Evolutionary conservation across 2,113 vertebrate species (phyloP), one percentile per base, ranked within the genome.

Genomic region (Brachirus orientalis): DNA sequence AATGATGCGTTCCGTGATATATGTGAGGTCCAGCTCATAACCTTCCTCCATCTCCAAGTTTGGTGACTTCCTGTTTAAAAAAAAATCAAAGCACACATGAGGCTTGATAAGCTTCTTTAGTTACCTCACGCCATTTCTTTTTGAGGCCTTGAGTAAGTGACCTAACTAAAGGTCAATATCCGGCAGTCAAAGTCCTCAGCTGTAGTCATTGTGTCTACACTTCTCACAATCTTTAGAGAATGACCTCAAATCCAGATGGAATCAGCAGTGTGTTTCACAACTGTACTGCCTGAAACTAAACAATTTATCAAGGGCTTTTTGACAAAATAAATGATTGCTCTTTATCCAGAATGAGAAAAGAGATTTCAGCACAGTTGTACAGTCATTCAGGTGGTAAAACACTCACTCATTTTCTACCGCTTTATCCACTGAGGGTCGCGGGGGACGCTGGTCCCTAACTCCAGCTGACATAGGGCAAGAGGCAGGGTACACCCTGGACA

Each of bases 1-100:
- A 1, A 99, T 99, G 88, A 99, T 96, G 17, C 97, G 92, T 36
- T 99, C 97, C 0, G 97, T 99, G 90, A 99, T 92, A 10, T 98
- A 99, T 6, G 95, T 98, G 72, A 99, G 94, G 86, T 99, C 97
- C 47, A 99, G 94, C 78, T 97, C 96, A 10, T 94, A 96, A 78
- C 94, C 93, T 74, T 97, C 95, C 87, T 96, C 97, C 96, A 99
- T 98, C 85, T 86, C 4, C 75, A 72, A 74, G 59, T 46, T 48
- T 66, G 33, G 50, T 37, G 48, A 38, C 28, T 55, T 72, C 43
- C 88, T 90, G 79, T 66, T 20, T 22, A 41, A 64, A 68, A 45
- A 35, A 20, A 3, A 56, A 68, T 8, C 0, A 8, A 52, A 73
- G 28, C 13, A 70, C 40, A 83, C 35, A 53, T 11, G 38, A 11